phyloP scores from a whole-genome alignment of 2,888 invertebrate genomes.

The Ophioninae sp. region DNA sequence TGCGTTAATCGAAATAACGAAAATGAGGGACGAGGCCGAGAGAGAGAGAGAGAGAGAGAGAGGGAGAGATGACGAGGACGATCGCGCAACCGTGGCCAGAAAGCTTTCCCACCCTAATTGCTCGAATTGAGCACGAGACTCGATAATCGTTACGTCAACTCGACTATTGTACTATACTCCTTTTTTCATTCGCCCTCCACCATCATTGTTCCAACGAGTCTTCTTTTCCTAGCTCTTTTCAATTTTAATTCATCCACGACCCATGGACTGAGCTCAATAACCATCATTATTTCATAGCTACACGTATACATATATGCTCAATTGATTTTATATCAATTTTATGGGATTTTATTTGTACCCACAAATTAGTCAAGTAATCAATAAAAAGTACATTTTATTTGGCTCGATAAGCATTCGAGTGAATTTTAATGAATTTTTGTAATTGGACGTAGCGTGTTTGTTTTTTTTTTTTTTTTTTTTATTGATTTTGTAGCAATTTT shows the following conservation, averaged over 20 bases:
- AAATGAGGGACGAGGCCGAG: slow-evolving; percentile 10
- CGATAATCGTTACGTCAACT: slow-evolving; percentile 74
- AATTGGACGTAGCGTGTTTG: no score
- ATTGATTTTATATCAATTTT: no score
- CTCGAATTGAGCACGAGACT: slow-evolving; percentile 74
- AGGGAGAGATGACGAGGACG: no score
- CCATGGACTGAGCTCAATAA: background rate
- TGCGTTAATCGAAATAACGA: slow-evolving; percentile 38
- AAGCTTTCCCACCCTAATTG: slow-evolving; percentile 77
- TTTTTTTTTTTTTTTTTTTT: no score
- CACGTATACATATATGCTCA: background rate
- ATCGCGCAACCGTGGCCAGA: slow-evolving; percentile 26
- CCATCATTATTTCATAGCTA: background rate
- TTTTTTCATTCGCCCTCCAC: slow-evolving; percentile 1
- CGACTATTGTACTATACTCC: slow-evolving; percentile 25
- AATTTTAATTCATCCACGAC: background rate
- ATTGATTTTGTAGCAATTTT: no score
- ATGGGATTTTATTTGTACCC: no score
- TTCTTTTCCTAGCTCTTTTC: slow-evolving; percentile 30
- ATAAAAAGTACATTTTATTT: no score
- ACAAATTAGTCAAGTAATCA: no score
- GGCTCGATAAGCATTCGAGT: no score
- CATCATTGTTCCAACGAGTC: background rate
- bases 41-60: background rate
- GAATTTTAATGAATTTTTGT: no score